Evolutionary conservation across 1,140 invertebrate species (phyloP), one percentile per base, ranked within the genome.

Genomic region (Nephila pilipes): DNA sequence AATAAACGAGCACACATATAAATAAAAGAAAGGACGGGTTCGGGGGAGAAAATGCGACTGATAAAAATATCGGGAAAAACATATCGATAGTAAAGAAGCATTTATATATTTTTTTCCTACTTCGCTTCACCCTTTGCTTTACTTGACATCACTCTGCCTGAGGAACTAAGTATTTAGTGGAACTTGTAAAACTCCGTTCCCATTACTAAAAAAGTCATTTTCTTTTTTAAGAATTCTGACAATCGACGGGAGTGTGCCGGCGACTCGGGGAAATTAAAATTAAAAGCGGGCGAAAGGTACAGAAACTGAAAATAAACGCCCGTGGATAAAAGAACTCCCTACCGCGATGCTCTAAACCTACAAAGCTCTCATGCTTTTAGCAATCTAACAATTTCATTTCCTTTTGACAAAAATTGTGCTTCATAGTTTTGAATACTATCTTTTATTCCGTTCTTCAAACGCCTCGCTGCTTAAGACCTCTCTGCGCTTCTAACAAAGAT

Each of bases 11-110:
- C 90, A 36, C 20, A 55, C 58, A 92, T 69, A 65, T 85, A 85
- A 92, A 92, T 92, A 92, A 92, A 92, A 69, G 80, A 92, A 92
- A 92, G 36, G 46, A 85, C 46, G 80, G 57, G 46, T 60, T 36
- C n/a, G 90, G 80, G 20, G 25, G 25, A 25, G 36, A 46, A 85
- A 85, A 83, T 58, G 55, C 54, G 63, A 57, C 81, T 92, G 90
- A 92, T 92, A 92, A 92, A 92, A 92, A 92, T 92, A 92, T 92
- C 80, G 90, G 36, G 88, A 92, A 92, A 92, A 79, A 65, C 90
- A 85, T 92, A 92, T 92, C 90, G 90, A 92, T 92, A 85, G 80
- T 85, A 92, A 92, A 63, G 81, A 85, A 54, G 25, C 81, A 92
- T 83, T 85, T 54, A 60, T 60, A 36, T 54, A 69, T 60, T 60